Evolutionary conservation across 1,140 invertebrate genomes (phyloP).

Genomic region (Dendrolimus kikuchii): DNA sequence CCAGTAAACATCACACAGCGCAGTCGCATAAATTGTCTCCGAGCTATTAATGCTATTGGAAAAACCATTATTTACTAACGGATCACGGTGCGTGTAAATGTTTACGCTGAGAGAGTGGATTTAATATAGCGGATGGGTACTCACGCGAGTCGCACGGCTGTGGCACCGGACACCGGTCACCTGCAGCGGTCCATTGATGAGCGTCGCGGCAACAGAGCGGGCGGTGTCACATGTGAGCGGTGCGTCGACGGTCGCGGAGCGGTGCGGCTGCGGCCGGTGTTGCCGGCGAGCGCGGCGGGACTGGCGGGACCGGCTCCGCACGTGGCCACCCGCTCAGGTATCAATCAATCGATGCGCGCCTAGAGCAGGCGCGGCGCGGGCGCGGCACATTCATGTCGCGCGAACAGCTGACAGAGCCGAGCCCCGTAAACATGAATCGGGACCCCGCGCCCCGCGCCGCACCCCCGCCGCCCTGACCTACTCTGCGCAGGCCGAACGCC

Average conservation of each 20-base stretch:
- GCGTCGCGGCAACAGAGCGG: constrained; percentile 15
- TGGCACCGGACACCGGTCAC: constrained; percentile 38
- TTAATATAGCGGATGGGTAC: constrained; percentile 13
- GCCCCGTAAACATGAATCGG: constrained; percentile 65
- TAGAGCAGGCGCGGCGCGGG: constrained; percentile 40
- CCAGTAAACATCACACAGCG: constrained; percentile 40
- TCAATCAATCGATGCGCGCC: constrained; percentile 55
- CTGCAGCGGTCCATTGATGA: constrained; percentile 55
- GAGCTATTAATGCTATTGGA: constrained; percentile 29
- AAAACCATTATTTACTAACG: constrained; percentile 32
- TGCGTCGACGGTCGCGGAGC: constrained; percentile 14
- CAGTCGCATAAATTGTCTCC: constrained; percentile 33
- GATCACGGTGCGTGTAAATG: constrained; percentile 14
- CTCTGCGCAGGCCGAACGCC: constrained; percentile 40
- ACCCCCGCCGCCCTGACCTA: constrained; percentile 33
- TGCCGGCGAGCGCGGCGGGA: constrained; percentile 40
- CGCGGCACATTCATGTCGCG: constrained; percentile 57
- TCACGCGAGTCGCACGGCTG: constrained; percentile 33
- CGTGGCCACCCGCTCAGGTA: constrained; percentile 30
- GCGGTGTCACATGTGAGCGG: constrained; percentile 8
- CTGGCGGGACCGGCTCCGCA: constrained; percentile 27
- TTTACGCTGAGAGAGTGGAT: background rate
- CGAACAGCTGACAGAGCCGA: constrained; percentile 60
- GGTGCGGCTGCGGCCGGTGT: constrained; percentile 21
- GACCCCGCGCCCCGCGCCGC: constrained; percentile 18